Evolutionary conservation across 2,113 vertebrate genomes (phyloP).

Genomic region (Myodes glareolus): DNA sequence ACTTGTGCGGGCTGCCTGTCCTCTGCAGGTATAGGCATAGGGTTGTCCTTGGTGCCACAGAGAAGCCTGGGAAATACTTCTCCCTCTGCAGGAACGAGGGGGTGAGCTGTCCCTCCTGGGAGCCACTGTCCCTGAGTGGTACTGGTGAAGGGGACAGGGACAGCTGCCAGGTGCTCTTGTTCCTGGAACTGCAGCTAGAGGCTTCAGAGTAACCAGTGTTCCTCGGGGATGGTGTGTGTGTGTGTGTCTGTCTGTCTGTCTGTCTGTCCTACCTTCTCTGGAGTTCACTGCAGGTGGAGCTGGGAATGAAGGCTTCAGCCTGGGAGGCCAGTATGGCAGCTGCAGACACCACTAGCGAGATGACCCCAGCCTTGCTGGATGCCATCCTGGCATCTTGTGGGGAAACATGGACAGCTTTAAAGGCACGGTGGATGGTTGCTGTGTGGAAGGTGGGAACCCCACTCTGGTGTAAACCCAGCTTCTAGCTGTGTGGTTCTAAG

Average conservation of each 20-base stretch:
- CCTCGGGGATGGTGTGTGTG: neutral
- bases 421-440: neutral
- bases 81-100: neutral
- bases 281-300: constrained; percentile 90
- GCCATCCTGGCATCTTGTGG: constrained; percentile 83
- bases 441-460: neutral
- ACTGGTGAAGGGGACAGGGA: neutral
- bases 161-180: too few relatives aligned
- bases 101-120: neutral
- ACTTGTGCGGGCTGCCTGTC: neutral
- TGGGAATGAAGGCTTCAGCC: constrained; percentile 88
- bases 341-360: constrained; percentile 84
- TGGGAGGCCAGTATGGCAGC: constrained; percentile 86
- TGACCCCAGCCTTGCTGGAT: constrained; percentile 79
- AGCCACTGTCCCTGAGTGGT: neutral
- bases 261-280: constrained; percentile 80
- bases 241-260: too few relatives aligned
- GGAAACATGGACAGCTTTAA: neutral
- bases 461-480: neutral
- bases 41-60: neutral
- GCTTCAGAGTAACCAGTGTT: neutral
- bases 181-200: neutral
- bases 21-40: neutral
- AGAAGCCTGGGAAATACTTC: neutral
- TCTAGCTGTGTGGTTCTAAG: neutral